Evolutionary conservation across 2,888 invertebrate genomes (phyloP).

Genomic region (Cantharis rufa): DNA sequence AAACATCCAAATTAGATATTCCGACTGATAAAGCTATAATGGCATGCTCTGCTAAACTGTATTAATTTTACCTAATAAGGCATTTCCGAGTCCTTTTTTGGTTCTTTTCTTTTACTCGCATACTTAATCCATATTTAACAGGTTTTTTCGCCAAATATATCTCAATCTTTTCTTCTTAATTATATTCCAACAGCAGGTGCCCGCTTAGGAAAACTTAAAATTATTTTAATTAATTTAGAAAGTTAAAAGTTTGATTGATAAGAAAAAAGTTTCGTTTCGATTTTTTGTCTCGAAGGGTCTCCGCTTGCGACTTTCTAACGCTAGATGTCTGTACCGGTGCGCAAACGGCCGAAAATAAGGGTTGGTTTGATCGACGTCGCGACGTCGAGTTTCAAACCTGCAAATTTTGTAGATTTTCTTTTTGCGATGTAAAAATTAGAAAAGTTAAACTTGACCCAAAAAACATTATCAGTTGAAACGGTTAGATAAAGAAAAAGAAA

Average conservation of each 20-base stretch:
- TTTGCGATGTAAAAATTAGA: background rate
- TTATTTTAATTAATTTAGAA: conserved; percentile 4
- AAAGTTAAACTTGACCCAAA: background rate
- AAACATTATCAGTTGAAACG: background rate
- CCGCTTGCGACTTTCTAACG: conserved; percentile 1
- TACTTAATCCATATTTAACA: conserved; percentile 9
- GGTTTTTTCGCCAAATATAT: conserved; percentile 13
- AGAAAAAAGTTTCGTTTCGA: background rate
- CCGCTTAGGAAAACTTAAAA: background rate
- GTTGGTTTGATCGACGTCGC: background rate
- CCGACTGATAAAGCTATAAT: conserved; percentile 20
- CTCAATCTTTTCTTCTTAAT: conserved; percentile 14
- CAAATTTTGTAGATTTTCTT: background rate
- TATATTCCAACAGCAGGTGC: conserved; percentile 7
- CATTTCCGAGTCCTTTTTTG: conserved; percentile 24
- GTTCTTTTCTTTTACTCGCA: background rate
- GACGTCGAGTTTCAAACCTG: background rate
- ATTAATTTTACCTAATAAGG: conserved; percentile 35
- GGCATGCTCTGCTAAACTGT: conserved; percentile 26
- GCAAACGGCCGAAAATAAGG: conserved; percentile 10
- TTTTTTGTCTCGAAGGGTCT: background rate
- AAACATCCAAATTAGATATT: conserved; percentile 16
- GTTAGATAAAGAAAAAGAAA: background rate
- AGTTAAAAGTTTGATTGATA: background rate
- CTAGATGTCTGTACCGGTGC: conserved; percentile 16